Base-by-base conservation (phyloP, 2,888 invertebrate genomes). In the Pharmacophagus antenor region DNA sequence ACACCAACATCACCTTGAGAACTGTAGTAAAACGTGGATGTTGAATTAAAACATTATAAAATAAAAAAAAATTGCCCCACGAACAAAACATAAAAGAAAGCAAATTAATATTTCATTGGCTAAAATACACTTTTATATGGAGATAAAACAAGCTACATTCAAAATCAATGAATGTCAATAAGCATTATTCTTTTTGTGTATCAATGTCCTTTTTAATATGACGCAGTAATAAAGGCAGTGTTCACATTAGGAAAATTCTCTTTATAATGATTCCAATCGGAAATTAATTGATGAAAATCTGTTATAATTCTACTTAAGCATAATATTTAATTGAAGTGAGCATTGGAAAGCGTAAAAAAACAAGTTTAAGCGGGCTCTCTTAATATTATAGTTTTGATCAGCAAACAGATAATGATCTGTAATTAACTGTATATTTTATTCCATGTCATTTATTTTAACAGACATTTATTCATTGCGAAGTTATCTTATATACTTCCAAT, bases 1-100 rank as follows among this genome's bases (percentile, higher is more conserved):
- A 42, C n/a, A 42, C n/a, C 42, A 17, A 49, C 17, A 48, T 59
- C 54, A 54, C 54, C 59, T 54, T 48, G 18, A 54, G n/a, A 20
- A 37, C 21, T 22, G 47, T 42, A 10, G 21, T 15, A 8, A 55
- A 48, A 22, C 22, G 27, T 31, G 6, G 20, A 50, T 44, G 18
- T 44, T 50, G 54, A 55, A 58, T 52, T 12, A 46, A 8, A 10
- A 31, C 8, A 15, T 21, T 10, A 18, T 44, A 44, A n/a, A n/a
- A n/a, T n/a, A 18, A 44, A 18, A 7, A 44, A 44, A 17, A 2
- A 25, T 25, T 25, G 23, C 23, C 23, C 23, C 7, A 7, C 0
- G 8, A 27, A 27, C 7, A 4, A 5, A 7, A 27, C 27, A 27
- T 8, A n/a, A n/a, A n/a, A 10, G 27, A 8, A 27, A 5, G 7